A percentile compares a stretch with the other conserved stretches of the same genome.
These are phyloP conservation scores for Poecilia latipinna DNA, from an alignment of 2,113 vertebrate genomes.

Conservation along the genomic window DNA sequence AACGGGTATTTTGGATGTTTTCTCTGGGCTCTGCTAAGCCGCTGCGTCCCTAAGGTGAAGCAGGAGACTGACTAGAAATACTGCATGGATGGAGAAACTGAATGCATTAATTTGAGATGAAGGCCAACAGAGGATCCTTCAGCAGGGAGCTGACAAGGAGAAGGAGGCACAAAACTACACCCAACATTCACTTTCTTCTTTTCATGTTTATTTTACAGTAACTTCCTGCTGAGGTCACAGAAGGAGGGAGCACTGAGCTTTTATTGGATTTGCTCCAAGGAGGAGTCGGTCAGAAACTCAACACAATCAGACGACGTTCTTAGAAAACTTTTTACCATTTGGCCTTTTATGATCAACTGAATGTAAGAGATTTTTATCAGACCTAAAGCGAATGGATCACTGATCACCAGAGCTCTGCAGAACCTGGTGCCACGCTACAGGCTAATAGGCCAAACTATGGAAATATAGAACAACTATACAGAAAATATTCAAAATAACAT, in stretches of 20 bases:
- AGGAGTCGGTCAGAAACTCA: neutral
- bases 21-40: slow-evolving; percentile 6
- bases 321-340: neutral
- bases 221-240: neutral
- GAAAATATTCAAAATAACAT: no score
- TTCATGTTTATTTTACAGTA: neutral
- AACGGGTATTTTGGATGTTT: slow-evolving; percentile 33
- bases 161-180: slow-evolving; percentile 10
- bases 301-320: neutral
- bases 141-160: slow-evolving; percentile 1
- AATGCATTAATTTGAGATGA: slow-evolving; percentile 46
- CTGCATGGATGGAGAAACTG: slow-evolving; percentile 34
- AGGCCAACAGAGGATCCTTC: slow-evolving; percentile 4
- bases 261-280: neutral
- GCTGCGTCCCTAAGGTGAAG: slow-evolving; percentile 28
- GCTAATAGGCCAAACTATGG: no score
- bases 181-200: neutral
- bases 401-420: neutral
- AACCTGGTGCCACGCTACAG: neutral
- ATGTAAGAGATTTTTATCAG: neutral
- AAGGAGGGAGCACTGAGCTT: neutral
- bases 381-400: neutral
- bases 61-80: slow-evolving; percentile 14
- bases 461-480: no score
- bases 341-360: neutral